Evolutionary conservation across 2,797 vertebrate species (phyloP), one percentile per base, ranked within the genome.

Genomic region (Anabacerthia variegaticeps): DNA sequence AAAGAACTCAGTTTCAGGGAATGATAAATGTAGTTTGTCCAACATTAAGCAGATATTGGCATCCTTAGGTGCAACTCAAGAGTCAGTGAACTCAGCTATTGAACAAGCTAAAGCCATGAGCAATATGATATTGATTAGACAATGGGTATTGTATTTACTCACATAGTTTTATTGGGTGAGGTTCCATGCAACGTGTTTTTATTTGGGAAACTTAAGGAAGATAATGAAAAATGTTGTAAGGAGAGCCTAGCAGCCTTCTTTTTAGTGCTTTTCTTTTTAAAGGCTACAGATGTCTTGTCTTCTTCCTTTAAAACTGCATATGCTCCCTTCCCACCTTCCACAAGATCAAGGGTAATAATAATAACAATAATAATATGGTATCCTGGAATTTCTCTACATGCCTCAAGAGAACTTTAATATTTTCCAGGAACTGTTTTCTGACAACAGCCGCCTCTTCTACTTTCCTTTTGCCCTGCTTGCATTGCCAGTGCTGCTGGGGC

Each of bases 41-140:
- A 94, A 97, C 88, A 67, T 81, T 71, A 96, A 96, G 95, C 95
- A 97, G 97, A 95, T 97, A 97, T 97, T 97, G 97, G 96, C 97
- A 96, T 96, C 96, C 92, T 74, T 88, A 93, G 93, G 93, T 95
- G 92, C 93, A 89, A 62, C 94, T 97, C 91, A 66, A 85, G 95
- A 96, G 91, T 74, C 91, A 15, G 83, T 93, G 95, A 97, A 95
- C 95, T 94, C 96, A 97, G 93, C 95, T 97, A 97, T 97, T 91
- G 97, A 98, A 94, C 92, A 75, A 85, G 72, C 92, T 92, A 74
- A 95, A 95, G 96, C 97, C 96, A 95, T 83, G 93, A 98, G 97
- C 97, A 97, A 96, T 97, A 95, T 18, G 26, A 93, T 97, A 98
- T 98, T 97, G 98, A 98, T 98, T 97, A 97, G 96, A 88, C 54